Evolutionary conservation across 2,888 invertebrate genomes (phyloP).

Genomic region (Sarcophaga variegata): DNA sequence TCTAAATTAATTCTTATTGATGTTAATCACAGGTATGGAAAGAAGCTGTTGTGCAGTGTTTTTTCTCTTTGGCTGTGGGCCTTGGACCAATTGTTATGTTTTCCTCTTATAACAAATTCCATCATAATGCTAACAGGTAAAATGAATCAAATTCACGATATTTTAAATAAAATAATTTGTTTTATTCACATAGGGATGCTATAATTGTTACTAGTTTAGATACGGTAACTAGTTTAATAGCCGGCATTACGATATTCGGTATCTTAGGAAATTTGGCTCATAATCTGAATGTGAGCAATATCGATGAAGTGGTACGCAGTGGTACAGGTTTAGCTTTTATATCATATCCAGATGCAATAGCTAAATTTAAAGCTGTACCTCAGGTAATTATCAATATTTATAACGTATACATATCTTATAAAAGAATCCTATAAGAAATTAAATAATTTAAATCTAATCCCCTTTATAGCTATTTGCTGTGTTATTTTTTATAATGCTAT

Average conservation of each 20-base stretch:
- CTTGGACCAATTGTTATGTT: constrained; percentile 91
- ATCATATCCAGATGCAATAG: constrained; percentile 91
- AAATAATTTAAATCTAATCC: constrained; percentile 12
- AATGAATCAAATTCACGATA: background rate
- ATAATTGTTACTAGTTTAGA: constrained; percentile 91
- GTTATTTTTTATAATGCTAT: constrained; percentile 91
- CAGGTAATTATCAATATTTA: constrained; percentile 80
- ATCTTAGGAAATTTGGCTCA: constrained; percentile 90
- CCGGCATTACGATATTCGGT: constrained; percentile 91
- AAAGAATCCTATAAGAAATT: background rate
- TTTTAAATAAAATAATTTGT: background rate
- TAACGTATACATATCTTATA: background rate
- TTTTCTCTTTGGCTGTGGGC: constrained; percentile 89
- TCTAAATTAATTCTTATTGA: background rate
- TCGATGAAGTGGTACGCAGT: constrained; percentile 86
- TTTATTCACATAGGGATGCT: constrained; percentile 83
- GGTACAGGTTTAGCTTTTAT: constrained; percentile 91
- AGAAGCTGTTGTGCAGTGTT: constrained; percentile 90
- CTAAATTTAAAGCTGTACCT: constrained; percentile 87
- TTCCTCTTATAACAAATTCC: constrained; percentile 89
- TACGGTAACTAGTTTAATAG: constrained; percentile 89
- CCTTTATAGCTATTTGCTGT: constrained; percentile 86
- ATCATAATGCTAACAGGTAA: constrained; percentile 85
- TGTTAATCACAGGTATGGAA: constrained; percentile 85
- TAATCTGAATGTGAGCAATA: constrained; percentile 84